These are phyloP conservation scores for Triplophysa dalaica DNA, from an alignment of 2,113 vertebrate species.

Conservation along the genomic window DNA sequence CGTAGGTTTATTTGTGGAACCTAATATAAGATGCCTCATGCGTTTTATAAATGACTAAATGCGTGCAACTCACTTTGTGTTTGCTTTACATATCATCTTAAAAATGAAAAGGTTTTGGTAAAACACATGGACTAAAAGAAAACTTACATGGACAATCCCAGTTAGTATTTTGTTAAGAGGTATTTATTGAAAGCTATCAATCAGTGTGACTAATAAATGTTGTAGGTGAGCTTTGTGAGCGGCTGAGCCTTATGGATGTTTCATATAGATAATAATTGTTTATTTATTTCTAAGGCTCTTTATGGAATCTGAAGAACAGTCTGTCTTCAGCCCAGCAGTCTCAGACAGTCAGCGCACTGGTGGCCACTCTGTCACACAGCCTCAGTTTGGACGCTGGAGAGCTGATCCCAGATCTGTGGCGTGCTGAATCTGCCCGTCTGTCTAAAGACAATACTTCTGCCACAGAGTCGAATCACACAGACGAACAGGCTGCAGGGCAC, in stretches of 20 bases:
- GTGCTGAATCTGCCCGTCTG: conserved; percentile 65
- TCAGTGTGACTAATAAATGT: no score
- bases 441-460: conserved; percentile 29
- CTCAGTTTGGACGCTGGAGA: conserved; percentile 79
- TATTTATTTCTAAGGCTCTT: conserved; percentile 58
- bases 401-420: conserved; percentile 77
- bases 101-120: no score
- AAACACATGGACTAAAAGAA: no score
- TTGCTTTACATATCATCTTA: no score
- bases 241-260: background rate
- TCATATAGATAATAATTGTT: background rate
- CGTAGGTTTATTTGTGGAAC: no score
- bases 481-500: conserved; percentile 47
- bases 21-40: no score
- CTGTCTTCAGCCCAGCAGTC: conserved; percentile 83
- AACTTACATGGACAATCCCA: no score
- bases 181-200: background rate
- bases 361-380: conserved; percentile 81
- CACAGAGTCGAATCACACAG: conserved; percentile 25
- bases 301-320: conserved; percentile 89
- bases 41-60: no score
- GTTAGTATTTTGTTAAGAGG: no score
- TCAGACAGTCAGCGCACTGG: conserved; percentile 81
- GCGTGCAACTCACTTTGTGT: no score
- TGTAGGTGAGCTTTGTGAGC: background rate